Base-by-base conservation (phyloP, 2,113 vertebrate genomes). In the Dermatemys mawii region DNA sequence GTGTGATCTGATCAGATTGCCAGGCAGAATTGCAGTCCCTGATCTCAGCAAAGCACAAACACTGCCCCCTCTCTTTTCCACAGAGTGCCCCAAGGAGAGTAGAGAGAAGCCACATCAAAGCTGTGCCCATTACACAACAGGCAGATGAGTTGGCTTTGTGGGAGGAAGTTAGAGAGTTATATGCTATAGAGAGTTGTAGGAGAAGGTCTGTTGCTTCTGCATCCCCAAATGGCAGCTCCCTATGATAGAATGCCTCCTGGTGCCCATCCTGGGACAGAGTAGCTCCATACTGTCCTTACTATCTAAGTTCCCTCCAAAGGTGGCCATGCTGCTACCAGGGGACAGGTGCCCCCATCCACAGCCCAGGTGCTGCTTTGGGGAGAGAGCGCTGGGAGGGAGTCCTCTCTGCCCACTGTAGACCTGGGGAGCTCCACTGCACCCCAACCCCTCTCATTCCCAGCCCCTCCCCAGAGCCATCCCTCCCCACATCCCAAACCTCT, bases 191-290 rank as follows among this genome's bases (percentile, higher is more conserved):
- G 67, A 70, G 11, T 24, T 70, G 67, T n/a, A 70, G 19, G 9
- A n/a, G 21, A 24, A 70, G 38, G 9, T 38, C 17, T 70, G 17
- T 70, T 73, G 17, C 5, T 9, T 89, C 70, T 80, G 35, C 27
- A 29, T 27, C 55, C 3, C 26, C n/a, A 46, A 0, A 0, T 0
- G 0, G 8, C 22, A 57, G 41, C 5, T 81, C 5, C 41, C 83
- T 79, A 46, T 70, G 6, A 17, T 24, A 76, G 79, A 54, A 90
- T 76, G 48, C 1, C 3, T 38, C 44, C 38, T 2, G 49, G 49
- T 6, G 2, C 78, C 16, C 16, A 2, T 27, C 70, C 24, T 21
- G 6, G 21, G 73, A 67, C 76, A 90, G 89, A 78, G 29, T 7
- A 86, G 3, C 2, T 26, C 67, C 84, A 78, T 4, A 5, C 4